Conservation (phyloP, 2,113 vertebrate genomes). For the Odontophorus gujanensis region DNA sequence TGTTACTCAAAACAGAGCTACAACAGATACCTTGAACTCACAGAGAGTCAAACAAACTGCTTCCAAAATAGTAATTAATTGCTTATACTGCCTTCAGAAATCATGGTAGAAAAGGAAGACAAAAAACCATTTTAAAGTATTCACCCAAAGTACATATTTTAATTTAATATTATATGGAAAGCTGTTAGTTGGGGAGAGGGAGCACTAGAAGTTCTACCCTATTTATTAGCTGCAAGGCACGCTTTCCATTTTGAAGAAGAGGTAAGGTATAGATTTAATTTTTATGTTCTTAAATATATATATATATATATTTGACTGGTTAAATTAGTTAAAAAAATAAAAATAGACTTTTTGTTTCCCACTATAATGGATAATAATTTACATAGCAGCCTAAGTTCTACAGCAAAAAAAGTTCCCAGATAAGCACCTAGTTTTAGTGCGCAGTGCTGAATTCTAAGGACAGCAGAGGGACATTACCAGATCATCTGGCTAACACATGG, state of each 20-base stretch:
- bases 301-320: no score
- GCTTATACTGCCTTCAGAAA: not conserved
- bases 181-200: not conserved
- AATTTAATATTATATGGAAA: not conserved
- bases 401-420: not conserved
- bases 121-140: not conserved
- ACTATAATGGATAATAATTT: not conserved
- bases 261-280: not conserved
- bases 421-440: not conserved
- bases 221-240: not conserved
- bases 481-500: not conserved
- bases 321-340: not conserved
- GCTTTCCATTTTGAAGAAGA: not conserved
- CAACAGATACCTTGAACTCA: not conserved
- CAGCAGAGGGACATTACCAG: not conserved
- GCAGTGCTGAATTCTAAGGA: not conserved
- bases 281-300: not conserved
- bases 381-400: not conserved
- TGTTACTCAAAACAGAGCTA: not conserved
- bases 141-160: not conserved
- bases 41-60: not conserved
- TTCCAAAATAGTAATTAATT: not conserved
- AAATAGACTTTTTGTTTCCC: not conserved
- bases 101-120: not conserved
- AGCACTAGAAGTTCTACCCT: not conserved